A percentile compares a stretch with the other conserved stretches of the same genome.
Evolutionary conservation across 2,888 invertebrate genomes (phyloP).

Genomic region (Lottia scabra): DNA sequence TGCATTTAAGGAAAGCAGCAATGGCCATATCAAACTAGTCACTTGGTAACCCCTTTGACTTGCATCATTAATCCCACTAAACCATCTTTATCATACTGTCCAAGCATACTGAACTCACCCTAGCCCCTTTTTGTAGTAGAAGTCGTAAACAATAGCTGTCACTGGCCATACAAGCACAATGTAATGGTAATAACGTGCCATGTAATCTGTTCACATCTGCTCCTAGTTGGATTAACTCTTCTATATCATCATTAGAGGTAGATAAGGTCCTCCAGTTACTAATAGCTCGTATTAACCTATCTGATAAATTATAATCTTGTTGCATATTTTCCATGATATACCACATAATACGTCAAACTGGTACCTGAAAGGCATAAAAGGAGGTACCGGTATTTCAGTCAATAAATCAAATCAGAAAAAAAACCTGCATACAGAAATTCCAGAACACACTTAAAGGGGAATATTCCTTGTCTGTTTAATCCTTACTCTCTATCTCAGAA

Average conservation of each 20-base stretch:
- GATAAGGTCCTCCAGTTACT: slow-evolving; percentile 54
- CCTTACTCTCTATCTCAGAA: too few relatives aligned
- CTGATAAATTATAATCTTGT: slow-evolving; percentile 60
- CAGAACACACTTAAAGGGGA: too few relatives aligned
- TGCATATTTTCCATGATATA: slow-evolving; percentile 65
- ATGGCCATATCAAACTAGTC: too few relatives aligned
- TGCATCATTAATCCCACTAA: too few relatives aligned
- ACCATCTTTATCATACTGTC: too few relatives aligned
- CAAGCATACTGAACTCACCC: slow-evolving; percentile 46
- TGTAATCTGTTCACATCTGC: slow-evolving; percentile 66
- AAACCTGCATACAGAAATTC: too few relatives aligned
- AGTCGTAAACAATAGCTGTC: slow-evolving; percentile 54
- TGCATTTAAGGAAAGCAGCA: too few relatives aligned
- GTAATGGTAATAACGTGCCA: slow-evolving; percentile 67
- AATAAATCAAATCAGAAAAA: too few relatives aligned
- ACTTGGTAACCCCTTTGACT: too few relatives aligned
- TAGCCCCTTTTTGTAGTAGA: slow-evolving; percentile 61
- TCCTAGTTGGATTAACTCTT: slow-evolving; percentile 59
- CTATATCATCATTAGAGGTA: slow-evolving; percentile 54
- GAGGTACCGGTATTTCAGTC: too few relatives aligned
- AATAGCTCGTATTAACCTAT: slow-evolving; percentile 64
- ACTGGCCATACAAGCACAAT: slow-evolving; percentile 67
- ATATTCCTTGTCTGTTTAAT: too few relatives aligned
- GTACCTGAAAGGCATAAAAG: background rate
- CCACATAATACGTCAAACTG: slow-evolving; percentile 54